These are phyloP conservation scores for Spisula solida DNA, from an alignment of 2,888 invertebrate genomes.

Conservation along the genomic window DNA sequence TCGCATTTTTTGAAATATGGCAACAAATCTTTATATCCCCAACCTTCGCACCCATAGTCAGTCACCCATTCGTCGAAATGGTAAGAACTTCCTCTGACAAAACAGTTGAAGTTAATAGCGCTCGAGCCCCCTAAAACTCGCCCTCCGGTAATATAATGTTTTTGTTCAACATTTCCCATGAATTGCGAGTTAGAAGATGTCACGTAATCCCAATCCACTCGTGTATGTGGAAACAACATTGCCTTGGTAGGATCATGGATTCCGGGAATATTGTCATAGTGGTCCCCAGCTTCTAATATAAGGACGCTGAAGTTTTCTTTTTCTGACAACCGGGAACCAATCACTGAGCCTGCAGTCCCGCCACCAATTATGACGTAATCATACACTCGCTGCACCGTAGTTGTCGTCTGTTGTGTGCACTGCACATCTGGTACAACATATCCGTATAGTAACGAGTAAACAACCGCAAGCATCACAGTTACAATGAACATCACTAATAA, in stretches of 20 bases:
- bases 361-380: conserved; percentile 7
- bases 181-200: neutral
- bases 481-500: neutral
- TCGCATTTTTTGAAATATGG: conserved; percentile 89
- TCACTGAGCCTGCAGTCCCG: neutral
- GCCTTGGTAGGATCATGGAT: neutral
- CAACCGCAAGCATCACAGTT: neutral
- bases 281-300: conserved; percentile 13
- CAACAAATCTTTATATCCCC: conserved; percentile 94
- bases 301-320: neutral
- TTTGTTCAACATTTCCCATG: neutral
- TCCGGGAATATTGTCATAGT: neutral
- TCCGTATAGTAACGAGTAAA: neutral
- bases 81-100: conserved; percentile 39
- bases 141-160: conserved; percentile 18
- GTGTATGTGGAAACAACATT: neutral
- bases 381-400: neutral
- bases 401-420: neutral
- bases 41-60: conserved; percentile 85
- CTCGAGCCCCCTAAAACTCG: conserved; percentile 51
- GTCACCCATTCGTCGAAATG: conserved; percentile 54
- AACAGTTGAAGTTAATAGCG: conserved; percentile 38
- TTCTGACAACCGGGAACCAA: conserved; percentile 9
- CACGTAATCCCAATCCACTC: neutral
- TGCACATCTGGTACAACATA: neutral